These are phyloP conservation scores for Chrysemys picta DNA, from an alignment of 2,113 vertebrate genomes.

Conservation along the genomic window DNA sequence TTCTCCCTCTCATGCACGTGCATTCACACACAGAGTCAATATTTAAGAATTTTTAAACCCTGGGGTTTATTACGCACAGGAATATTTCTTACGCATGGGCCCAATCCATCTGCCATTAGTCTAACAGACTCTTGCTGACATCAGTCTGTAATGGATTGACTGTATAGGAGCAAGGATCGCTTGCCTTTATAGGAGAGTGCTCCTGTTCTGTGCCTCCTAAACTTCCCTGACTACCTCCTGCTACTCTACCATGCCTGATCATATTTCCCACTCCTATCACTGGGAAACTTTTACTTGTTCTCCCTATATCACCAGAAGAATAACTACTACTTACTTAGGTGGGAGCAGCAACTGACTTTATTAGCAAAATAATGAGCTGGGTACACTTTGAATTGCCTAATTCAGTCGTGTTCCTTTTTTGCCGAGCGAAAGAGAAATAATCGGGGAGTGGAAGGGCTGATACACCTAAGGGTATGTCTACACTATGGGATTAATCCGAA, in stretches of 20 bases:
- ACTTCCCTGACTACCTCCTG: background rate
- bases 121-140: background rate
- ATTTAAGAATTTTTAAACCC: background rate
- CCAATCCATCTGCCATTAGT: background rate
- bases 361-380: background rate
- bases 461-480: too few species aligned
- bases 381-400: background rate
- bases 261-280: background rate
- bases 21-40: background rate
- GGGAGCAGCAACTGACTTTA: background rate
- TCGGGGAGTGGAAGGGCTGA: background rate
- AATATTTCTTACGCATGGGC: background rate
- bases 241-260: background rate
- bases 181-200: background rate
- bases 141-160: background rate
- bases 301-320: background rate
- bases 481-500: too few species aligned
- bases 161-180: background rate
- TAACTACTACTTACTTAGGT: background rate
- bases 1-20: background rate
- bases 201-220: background rate
- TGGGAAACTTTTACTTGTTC: background rate
- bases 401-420: background rate
- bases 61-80: too few species aligned
- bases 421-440: background rate